phyloP scores from a whole-genome alignment of 2,113 vertebrate genomes.

The Lates calcarifer region DNA sequence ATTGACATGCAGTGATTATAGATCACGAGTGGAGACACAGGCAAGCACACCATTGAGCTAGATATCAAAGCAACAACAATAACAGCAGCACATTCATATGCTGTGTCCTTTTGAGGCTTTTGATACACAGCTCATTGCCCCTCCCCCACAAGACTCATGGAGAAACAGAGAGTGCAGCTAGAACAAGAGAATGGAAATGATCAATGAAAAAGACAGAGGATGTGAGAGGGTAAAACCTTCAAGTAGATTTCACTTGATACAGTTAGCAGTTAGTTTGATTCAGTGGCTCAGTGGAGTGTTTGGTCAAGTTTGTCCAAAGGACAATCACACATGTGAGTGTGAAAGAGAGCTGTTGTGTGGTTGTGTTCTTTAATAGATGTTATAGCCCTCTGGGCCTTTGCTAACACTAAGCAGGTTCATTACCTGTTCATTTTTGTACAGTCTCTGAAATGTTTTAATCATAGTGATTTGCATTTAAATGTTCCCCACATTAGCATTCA shows the following conservation, averaged over 20 bases:
- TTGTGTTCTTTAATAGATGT: conserved; percentile 52
- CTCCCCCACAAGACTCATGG: background rate
- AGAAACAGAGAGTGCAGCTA: background rate
- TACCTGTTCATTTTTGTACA: conserved; percentile 56
- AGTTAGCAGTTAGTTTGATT: conserved; percentile 28
- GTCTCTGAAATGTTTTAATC: conserved; percentile 59
- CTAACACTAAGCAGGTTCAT: conserved; percentile 45
- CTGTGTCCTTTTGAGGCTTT: background rate
- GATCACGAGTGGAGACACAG: conserved; percentile 17
- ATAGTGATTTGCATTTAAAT: conserved; percentile 78
- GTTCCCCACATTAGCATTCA: conserved; percentile 39
- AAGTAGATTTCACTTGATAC: background rate
- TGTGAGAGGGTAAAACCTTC: background rate
- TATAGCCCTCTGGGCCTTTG: conserved; percentile 8
- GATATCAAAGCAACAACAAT: conserved; percentile 27
- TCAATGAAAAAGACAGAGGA: background rate
- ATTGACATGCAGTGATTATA: conserved; percentile 14
- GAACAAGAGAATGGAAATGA: background rate
- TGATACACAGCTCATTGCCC: background rate
- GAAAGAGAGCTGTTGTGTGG: conserved; percentile 19
- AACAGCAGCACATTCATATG: conserved; percentile 10
- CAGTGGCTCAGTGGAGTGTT: background rate
- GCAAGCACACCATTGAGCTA: background rate
- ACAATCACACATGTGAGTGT: conserved; percentile 4
- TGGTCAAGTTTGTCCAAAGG: conserved; percentile 22